Evolutionary conservation across 92 coral and sea anemone species (phyloP), one percentile per base, ranked within the genome.

Genomic region (Bergia sp.): DNA sequence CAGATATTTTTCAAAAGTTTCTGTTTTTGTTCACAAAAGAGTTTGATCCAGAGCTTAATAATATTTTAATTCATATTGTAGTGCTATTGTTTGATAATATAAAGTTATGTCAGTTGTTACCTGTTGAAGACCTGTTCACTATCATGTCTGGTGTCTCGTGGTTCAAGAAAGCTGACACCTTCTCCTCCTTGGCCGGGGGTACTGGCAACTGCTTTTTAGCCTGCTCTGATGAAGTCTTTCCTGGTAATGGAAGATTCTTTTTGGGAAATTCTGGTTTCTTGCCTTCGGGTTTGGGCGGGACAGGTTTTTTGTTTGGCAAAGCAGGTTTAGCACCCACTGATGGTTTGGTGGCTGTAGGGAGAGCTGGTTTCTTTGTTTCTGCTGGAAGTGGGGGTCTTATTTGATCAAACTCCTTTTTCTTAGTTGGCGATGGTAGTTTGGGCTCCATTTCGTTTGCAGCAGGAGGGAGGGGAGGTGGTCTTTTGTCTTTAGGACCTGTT

Each of bases 361-460:
- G 18, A 40, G 86, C 93, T 9, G 98, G 95, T 67, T 95, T 95
- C 49, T 90, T 92, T 29, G 93, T 85, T 39, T 91, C 86, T 79
- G 77, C n/a, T 73, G 93, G 85, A 9, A 64, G 82, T 4, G 37
- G 67, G 7, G 91, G 91, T 89, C 80, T 73, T 1, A 82, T 29
- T 58, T 76, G 85, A 37, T 89, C 85, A 41, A 43, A 16, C 21
- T 49, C 76, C 18, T 40, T 86, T 58, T 89, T 67, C n/a, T 86
- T 79, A 5, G 43, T 69, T 45, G 76, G 82, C n/a, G 74, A 42
- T 38, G 88, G 88, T 40, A 74, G 13, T 58, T 89, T 85, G 38
- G 85, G 80, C 38, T 69, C 86, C 64, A 86, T 76, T 75, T 83
- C 79, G 9, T 81, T 71, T 55, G 79, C 79, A 1, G 86, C 82